Evolutionary conservation across 2,888 invertebrate species (phyloP).

Genomic region (Drosophila engyochracea): DNA sequence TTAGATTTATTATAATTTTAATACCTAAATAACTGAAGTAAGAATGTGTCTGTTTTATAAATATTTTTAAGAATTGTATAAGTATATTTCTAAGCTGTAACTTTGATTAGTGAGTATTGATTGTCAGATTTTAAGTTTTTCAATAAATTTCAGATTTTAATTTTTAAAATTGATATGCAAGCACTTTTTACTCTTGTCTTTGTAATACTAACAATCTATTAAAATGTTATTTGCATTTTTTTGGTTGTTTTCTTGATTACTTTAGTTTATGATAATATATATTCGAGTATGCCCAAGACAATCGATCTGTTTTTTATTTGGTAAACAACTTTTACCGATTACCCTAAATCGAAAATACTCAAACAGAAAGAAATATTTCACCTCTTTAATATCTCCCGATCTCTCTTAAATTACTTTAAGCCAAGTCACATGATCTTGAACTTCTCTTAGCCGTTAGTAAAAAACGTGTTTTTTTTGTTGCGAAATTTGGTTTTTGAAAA

Average conservation of each 20-base stretch:
- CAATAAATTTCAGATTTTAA: too few species aligned
- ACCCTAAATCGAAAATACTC: background rate
- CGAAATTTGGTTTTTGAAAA: background rate
- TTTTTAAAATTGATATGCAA: background rate
- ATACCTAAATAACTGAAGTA: background rate
- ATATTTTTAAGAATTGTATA: background rate
- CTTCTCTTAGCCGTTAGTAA: background rate
- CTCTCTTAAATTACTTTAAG: background rate
- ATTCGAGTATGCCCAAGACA: background rate
- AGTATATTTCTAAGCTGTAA: background rate
- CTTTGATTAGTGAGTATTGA: background rate
- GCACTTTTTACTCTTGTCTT: background rate
- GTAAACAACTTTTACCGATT: background rate
- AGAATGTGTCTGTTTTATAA: background rate
- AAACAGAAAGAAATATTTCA: background rate
- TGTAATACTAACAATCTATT: background rate
- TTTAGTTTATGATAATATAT: background rate
- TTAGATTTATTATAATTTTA: background rate
- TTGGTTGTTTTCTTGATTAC: rapidly evolving
- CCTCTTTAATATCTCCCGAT: background rate
- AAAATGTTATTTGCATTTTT: background rate
- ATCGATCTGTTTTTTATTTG: background rate
- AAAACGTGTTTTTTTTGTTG: background rate
- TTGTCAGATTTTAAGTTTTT: background rate
- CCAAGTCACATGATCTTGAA: background rate